Evolutionary conservation across 1,140 invertebrate species (phyloP).

Genomic region (Drosophila aff.): DNA sequence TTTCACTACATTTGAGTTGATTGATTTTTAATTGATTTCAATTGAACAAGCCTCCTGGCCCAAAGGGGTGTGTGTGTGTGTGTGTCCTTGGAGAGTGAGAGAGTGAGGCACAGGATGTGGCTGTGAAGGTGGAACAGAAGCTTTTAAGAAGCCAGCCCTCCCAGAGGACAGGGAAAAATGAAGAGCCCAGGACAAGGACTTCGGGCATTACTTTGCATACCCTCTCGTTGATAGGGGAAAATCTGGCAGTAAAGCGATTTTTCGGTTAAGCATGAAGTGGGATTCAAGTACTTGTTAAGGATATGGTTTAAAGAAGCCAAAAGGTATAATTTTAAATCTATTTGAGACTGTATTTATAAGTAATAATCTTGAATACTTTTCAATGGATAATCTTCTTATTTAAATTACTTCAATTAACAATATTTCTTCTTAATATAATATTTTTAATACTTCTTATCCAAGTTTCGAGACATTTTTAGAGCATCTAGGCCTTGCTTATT

Average conservation of each 20-base stretch:
- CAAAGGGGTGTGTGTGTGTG: background rate
- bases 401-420: too few relatives aligned
- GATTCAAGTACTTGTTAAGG: background rate
- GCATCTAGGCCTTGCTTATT: background rate
- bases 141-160: slow-evolving; percentile 47
- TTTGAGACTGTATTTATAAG: background rate
- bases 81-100: background rate
- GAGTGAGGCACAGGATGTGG: background rate
- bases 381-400: background rate
- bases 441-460: background rate
- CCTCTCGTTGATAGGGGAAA: background rate
- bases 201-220: slow-evolving; percentile 32
- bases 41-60: slow-evolving; percentile 56
- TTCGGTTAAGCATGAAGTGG: background rate
- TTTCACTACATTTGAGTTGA: slow-evolving; percentile 83
- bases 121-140: slow-evolving; percentile 36
- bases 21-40: slow-evolving; percentile 84
- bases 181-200: slow-evolving; percentile 6
- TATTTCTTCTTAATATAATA: background rate
- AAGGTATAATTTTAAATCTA: background rate
- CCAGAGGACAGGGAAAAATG: slow-evolving; percentile 41
- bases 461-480: background rate
- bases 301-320: background rate
- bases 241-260: background rate
- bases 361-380: background rate